Evolutionary conservation across 2,113 vertebrate species (phyloP).

Genomic region (Gallinago media): DNA sequence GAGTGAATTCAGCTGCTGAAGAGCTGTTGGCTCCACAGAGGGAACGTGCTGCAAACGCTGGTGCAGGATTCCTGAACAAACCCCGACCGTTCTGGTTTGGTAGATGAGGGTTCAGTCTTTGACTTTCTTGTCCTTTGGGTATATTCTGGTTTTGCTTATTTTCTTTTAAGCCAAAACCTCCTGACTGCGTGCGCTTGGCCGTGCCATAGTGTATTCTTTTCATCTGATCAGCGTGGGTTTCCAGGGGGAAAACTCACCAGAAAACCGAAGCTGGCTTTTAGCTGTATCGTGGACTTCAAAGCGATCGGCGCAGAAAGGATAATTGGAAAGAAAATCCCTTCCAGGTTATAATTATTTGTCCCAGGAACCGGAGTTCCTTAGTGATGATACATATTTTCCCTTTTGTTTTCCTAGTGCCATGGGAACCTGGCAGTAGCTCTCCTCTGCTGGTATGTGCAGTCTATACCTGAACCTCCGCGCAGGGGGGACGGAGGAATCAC

Average conservation of each 20-base stretch:
- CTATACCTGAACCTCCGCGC: neutral
- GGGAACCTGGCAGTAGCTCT: neutral
- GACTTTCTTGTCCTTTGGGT: neutral
- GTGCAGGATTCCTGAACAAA: neutral
- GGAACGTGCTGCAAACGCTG: neutral
- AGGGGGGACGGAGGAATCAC: neutral
- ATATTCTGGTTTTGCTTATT: neutral
- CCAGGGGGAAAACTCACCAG: neutral
- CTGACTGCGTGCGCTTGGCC: neutral
- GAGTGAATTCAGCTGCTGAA: neutral
- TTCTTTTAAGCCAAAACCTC: neutral
- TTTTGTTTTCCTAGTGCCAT: neutral
- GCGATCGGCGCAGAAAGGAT: neutral
- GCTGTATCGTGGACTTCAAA: neutral
- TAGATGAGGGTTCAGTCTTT: neutral
- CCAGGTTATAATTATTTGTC: neutral
- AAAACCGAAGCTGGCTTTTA: neutral
- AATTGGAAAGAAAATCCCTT: neutral
- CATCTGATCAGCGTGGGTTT: neutral
- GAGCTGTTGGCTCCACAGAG: fast-evolving
- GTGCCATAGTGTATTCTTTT: neutral
- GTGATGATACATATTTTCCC: neutral
- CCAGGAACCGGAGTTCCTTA: neutral
- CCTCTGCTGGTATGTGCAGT: neutral
- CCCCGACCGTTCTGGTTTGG: neutral